phyloP scores from a whole-genome alignment of 2,113 vertebrate genomes.

The Rhadina sibilatrix region DNA sequence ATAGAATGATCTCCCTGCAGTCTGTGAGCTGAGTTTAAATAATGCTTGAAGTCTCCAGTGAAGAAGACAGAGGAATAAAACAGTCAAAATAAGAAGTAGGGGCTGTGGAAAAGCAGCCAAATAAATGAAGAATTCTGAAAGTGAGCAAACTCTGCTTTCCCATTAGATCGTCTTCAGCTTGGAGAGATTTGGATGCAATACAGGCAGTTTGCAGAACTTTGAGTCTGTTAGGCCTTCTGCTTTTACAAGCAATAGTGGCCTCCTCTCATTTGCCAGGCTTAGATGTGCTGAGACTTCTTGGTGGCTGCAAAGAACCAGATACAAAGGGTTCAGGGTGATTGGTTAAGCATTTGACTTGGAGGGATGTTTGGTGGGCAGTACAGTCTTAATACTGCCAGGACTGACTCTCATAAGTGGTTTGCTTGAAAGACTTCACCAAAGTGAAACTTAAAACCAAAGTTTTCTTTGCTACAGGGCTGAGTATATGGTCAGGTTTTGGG shows the following conservation, averaged over 20 bases:
- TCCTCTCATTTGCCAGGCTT: neutral
- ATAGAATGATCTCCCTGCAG: neutral
- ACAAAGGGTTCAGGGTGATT: neutral
- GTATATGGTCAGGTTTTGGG: neutral
- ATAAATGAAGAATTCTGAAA: neutral
- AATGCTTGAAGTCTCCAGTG: neutral
- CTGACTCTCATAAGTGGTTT: neutral
- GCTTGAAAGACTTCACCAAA: neutral
- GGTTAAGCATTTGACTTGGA: neutral
- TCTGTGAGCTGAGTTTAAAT: neutral
- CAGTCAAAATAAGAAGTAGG: neutral
- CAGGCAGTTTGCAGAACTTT: neutral
- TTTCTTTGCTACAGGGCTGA: neutral
- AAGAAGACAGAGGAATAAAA: neutral
- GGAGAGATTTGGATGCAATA: neutral
- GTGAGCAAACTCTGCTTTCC: neutral
- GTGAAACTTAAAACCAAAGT: neutral
- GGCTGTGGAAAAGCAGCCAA: neutral
- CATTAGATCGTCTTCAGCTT: neutral
- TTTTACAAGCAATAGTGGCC: neutral
- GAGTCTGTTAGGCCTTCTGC: neutral
- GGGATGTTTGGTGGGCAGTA: neutral
- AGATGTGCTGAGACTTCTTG: neutral
- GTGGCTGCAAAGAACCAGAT: neutral
- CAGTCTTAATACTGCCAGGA: neutral